Percentiles rank a stretch among this genome's conserved stretches.
phyloP scores from a whole-genome alignment of 2,113 vertebrate genomes.

The Corynorhinus townsendii region DNA sequence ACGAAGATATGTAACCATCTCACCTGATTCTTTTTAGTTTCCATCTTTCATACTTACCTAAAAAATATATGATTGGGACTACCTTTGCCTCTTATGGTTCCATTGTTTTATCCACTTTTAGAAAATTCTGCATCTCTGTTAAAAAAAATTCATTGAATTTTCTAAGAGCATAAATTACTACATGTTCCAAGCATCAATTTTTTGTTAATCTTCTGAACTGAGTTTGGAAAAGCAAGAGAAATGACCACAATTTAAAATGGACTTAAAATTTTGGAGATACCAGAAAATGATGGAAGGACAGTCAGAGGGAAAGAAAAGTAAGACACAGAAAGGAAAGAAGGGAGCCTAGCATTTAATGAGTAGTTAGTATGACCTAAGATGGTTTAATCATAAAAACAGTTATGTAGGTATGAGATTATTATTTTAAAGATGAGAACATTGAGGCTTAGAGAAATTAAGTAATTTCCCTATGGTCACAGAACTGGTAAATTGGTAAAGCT shows the following conservation, averaged over 20 bases:
- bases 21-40: slow-evolving; percentile 74
- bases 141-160: slow-evolving; percentile 43
- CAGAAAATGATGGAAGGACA: not conserved
- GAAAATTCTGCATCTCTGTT: not conserved
- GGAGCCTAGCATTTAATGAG: not conserved
- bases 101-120: not conserved
- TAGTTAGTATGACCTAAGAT: not conserved
- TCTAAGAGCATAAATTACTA: slow-evolving; percentile 5
- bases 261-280: not conserved
- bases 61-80: slow-evolving; percentile 85
- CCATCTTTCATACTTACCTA: slow-evolving; percentile 73
- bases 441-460: not conserved
- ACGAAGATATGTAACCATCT: slow-evolving; percentile 63
- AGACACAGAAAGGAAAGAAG: not conserved
- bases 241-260: not conserved
- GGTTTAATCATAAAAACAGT: not conserved
- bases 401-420: not conserved
- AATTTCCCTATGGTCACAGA: slow-evolving; percentile 1
- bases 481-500: slow-evolving; percentile 10
- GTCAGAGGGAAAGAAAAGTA: not conserved
- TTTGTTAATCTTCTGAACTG: slow-evolving; percentile 37
- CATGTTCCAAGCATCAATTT: slow-evolving; percentile 32
- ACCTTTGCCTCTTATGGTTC: not conserved
- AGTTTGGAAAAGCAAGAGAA: not conserved
- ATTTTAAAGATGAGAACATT: slow-evolving; percentile 40